phyloP scores from a whole-genome alignment of 2,797 vertebrate species.

The Leptodactylus fallax region DNA sequence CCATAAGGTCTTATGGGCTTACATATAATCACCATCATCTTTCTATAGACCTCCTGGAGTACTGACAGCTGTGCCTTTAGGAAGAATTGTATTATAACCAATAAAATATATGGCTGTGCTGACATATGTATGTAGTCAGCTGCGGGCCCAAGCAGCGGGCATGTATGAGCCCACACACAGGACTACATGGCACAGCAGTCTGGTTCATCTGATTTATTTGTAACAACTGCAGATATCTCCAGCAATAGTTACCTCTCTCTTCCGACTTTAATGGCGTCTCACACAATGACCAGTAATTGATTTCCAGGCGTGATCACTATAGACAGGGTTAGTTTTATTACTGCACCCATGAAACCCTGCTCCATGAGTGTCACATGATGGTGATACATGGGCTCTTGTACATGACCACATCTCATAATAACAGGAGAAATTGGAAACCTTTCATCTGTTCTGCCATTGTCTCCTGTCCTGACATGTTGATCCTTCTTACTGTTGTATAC shows the following conservation, averaged over 20 bases:
- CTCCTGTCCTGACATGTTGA: not conserved
- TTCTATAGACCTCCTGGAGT: not conserved
- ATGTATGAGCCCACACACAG: constrained; percentile 19
- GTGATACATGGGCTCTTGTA: not conserved
- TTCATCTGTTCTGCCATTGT: constrained; percentile 7
- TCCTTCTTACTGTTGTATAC: not conserved
- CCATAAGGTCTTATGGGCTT: not conserved
- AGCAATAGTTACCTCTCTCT: not conserved
- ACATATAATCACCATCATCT: not conserved
- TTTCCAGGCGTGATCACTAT: constrained; percentile 15
- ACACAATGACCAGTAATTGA: constrained; percentile 16
- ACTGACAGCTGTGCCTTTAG: constrained; percentile 17
- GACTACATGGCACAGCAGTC: not conserved
- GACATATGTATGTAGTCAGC: constrained; percentile 43
- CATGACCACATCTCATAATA: not conserved
- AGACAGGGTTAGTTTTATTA: not conserved
- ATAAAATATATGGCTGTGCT: constrained; percentile 19
- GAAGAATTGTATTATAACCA: constrained; percentile 20
- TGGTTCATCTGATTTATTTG: constrained; percentile 55
- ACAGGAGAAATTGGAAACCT: constrained; percentile 15
- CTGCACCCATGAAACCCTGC: not conserved
- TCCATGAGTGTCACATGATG: too few species aligned
- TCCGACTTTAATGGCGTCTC: not conserved
- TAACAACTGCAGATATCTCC: constrained; percentile 45
- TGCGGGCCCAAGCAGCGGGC: not conserved